Base-by-base conservation (phyloP, 92 coral and sea anemone genomes). In the Pocillopora meandrina region DNA sequence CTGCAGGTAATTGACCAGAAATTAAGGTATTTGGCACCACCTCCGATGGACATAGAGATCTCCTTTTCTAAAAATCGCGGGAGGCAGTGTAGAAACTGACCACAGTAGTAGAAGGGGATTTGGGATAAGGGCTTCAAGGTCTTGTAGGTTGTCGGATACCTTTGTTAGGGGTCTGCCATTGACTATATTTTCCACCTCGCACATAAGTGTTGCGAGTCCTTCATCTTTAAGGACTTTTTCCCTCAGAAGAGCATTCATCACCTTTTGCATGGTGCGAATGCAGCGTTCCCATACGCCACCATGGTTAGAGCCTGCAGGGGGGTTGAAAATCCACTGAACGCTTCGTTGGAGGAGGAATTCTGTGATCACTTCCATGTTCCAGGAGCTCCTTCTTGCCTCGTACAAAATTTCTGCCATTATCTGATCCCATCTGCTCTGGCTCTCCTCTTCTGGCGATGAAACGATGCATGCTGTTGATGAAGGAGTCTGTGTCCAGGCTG, bases 281-380 rank as follows among this genome's bases (percentile, higher is more conserved):
- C 91, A 91, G 14, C 89, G 68, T 59, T 91, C 94, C 94, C 91
- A 91, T 33, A 91, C 87, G 59, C 91, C 86, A 8, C 94, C 91
- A 61, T 91, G 89, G 78, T 91, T 87, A 11, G 89, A 91, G 67
- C 84, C 94, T 3, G 91, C 78, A 36, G 92, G 92, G 34, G 94
- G 90, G 33, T 91, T 91, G 72, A 91, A 91, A 61, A 74, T 79
- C 94, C 94, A 88, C 78, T 88, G 77, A 79, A 88, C 66, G 56
- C 65, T 55, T 21, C 42, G 61, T 55, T 82, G 86, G 16, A 88
- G 63, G 10, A 88, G 66, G 79, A 69, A 85, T 16, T 81, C 79
- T 56, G 85, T 82, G 71, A 91, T 88, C 75, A 85, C 83, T 13
- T 64, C 33, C 47, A 85, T 82, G 66, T 91, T 91, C 92, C 92